phyloP scores from a whole-genome alignment of 2,797 vertebrate genomes.

The Cyclura pinguis region DNA sequence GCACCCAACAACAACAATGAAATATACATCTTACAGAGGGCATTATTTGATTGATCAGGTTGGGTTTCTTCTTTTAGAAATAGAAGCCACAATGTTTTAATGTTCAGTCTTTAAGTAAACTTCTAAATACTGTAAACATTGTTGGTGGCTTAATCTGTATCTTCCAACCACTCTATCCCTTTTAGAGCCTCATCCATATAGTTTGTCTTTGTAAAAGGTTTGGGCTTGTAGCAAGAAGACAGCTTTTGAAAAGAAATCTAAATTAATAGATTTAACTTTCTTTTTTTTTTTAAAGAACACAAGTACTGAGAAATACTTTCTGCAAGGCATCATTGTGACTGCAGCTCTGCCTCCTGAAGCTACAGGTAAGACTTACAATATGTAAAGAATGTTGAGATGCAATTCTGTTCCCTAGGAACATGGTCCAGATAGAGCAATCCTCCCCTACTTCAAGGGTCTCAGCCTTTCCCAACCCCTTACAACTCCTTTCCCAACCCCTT shows the following conservation, averaged over 20 bases:
- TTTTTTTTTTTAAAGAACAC: constrained; percentile 72
- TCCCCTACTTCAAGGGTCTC: too few relatives aligned
- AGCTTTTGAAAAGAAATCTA: background rate
- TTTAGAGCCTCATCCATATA: background rate
- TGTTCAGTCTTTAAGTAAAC: background rate
- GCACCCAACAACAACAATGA: too few relatives aligned
- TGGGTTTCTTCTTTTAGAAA: background rate
- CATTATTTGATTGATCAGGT: background rate
- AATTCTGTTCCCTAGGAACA: background rate
- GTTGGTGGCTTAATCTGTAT: background rate
- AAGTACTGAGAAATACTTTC: constrained; percentile 76
- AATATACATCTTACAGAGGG: background rate
- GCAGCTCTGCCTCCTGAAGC: constrained; percentile 71
- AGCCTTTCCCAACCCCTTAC: background rate
- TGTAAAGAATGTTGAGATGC: background rate
- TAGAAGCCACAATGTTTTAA: background rate
- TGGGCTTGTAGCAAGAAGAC: background rate
- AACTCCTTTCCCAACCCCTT: background rate
- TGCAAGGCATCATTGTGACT: constrained; percentile 71
- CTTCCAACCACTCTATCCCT: background rate
- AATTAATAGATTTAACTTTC: background rate
- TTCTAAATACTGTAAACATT: background rate
- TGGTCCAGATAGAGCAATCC: background rate
- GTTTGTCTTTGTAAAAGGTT: background rate
- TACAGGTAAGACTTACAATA: constrained; percentile 69